Evolutionary conservation across 2,797 vertebrate genomes (phyloP), one percentile per base, ranked within the genome.

Genomic region (Pipistrellus pipistrellus): DNA sequence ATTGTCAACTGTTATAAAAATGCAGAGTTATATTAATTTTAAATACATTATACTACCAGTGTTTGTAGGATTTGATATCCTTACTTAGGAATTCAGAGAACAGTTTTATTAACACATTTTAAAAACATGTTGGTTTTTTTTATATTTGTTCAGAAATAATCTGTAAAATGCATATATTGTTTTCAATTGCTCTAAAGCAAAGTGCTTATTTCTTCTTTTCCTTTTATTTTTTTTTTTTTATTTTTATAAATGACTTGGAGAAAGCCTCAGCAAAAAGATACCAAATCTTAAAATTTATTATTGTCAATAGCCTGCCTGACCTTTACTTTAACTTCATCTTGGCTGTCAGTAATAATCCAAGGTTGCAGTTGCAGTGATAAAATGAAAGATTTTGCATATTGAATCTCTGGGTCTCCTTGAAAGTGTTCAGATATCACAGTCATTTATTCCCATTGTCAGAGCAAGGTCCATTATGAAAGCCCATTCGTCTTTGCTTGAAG

Each of bases 381-480:
- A 98, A 98, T 98, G 98, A 97, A 95, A 97, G 98, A 96, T 97
- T 98, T 98, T 98, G 98, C 98, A 98, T 98, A 98, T 97, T 98
- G 98, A 98, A 97, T 98, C 97, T 98, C 97, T 72, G 89, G 96
- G 97, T 98, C 98, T 98, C 98, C 98, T 98, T 98, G 98, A 98
- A 98, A 98, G 97, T n/a, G 38, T 97, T 98, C 97, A 96, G 97
- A 97, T 98, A 98, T 98, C 98, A 98, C 94, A 97, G 97, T 98
- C 98, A 98, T 98, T 98, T 98, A 98, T 98, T 98, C 98, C 97
- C 98, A 98, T 98, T 98, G 98, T 98, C 98, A 98, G 97, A 97
- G 97, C 98, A 98, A 98, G 98, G 98, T 98, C 98, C 95, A 90
- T 97, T 97, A 98, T 98, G 98, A 98, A 98, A 98, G 98, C 97